Evolutionary conservation across 2,888 invertebrate genomes (phyloP).

Genomic region (Cryptosula pallasiana): DNA sequence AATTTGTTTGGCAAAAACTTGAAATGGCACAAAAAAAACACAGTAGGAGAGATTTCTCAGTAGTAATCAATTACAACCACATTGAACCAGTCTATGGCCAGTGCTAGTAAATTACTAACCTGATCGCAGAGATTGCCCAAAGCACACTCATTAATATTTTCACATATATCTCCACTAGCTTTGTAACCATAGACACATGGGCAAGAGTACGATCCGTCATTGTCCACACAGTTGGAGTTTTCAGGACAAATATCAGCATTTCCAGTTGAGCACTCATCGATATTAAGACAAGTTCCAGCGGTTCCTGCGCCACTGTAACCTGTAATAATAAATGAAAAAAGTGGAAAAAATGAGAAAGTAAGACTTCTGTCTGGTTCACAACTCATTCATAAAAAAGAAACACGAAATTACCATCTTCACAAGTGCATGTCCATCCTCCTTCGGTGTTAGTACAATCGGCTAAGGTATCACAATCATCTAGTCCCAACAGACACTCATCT

Average conservation of each 20-base stretch:
- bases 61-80: too few species aligned
- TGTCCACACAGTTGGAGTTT: conserved; percentile 30
- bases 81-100: too few species aligned
- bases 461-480: conserved; percentile 27
- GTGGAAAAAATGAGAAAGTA: too few species aligned
- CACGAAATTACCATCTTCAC: conserved; percentile 31
- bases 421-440: conserved; percentile 30
- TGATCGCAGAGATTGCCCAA: conserved; percentile 33
- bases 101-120: too few species aligned
- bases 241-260: conserved; percentile 29
- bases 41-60: too few species aligned
- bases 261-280: conserved; percentile 30
- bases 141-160: conserved; percentile 36
- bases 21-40: too few species aligned
- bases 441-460: conserved; percentile 29
- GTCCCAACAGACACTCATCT: conserved; percentile 30
- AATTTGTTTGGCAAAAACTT: too few species aligned
- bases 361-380: too few species aligned
- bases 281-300: neutral
- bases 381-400: too few species aligned
- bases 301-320: neutral
- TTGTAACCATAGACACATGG: conserved; percentile 18
- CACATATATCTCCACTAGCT: conserved; percentile 22
- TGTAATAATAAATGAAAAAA: too few species aligned
- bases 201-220: conserved; percentile 28